Base-by-base conservation (phyloP, 2,797 vertebrate species). In the Simalia tracyae region DNA sequence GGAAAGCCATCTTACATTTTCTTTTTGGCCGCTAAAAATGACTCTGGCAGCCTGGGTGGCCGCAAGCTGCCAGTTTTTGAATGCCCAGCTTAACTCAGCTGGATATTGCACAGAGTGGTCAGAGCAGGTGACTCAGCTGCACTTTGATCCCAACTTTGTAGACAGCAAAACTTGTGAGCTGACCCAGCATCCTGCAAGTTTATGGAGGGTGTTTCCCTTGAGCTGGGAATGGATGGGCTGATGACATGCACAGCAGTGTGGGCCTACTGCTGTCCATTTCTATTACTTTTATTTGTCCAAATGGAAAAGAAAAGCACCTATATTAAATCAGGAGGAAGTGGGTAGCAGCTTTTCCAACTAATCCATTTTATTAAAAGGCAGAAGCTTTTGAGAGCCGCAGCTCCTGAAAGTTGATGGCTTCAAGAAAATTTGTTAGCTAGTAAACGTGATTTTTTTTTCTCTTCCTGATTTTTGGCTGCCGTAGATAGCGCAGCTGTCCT, bases 171-270 rank as follows among this genome's bases (percentile, higher is more conserved):
- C 15, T 5, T 22, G 46, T 76, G 4, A 2, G 76, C 60, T n/a
- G 54, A 56, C 50, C 22, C 8, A 17, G n/a, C 7, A 2, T 1
- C 10, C 19, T 10, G 19, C 19, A 19, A 68, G n/a, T 11, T 26
- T 26, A 1, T 3, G 28, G 4, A 31, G 12, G 1, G 0, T 19
- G 36, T 57, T n/a, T 31, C 26, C 64, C 26, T 22, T 46, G 24
- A 60, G 2, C 1, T 9, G 31, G 36, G 31, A 10, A 3, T 4
- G 10, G 59, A 60, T 17, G 1, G 22, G 11, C 31, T 22, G 24
- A 17, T 1, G 46, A 19, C 2, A 14, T 5, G 1, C 1, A 19
- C 22, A 28, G 17, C 6, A 36, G 14, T 6, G 5, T 1, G 2
- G 50, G 72, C 72, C 36, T 76, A 22, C 42, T 42, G 36, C 36